Evolutionary conservation across 2,888 invertebrate genomes (phyloP), one percentile per base, ranked within the genome.

Genomic region (Drosophila prostipennis): DNA sequence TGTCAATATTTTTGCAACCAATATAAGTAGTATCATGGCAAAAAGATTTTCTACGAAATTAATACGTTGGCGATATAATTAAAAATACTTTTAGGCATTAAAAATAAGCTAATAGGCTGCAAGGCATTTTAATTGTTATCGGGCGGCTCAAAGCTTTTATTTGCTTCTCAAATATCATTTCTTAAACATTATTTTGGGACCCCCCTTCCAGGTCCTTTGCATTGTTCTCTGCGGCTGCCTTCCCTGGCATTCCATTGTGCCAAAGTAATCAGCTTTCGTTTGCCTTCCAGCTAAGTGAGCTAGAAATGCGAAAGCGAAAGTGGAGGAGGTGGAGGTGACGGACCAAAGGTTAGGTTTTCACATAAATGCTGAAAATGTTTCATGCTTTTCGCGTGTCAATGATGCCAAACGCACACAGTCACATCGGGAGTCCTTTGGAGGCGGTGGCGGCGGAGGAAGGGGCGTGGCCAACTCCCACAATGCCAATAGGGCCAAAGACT

Each of bases 351-450:
- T 64, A 53, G 58, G 55, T 46, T 46, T 3, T 23, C 53, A 56
- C 57, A 70, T 72, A 74, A 75, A 79, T 72, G 78, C 36, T 70
- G 52, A 73, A 73, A 77, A 75, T 76, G 49, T 76, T 80, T 70
- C 72, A 71, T 71, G 68, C 60, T 76, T 60, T 60, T 70, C 58
- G 67, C 69, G 75, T 75, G 71, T 75, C 75, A 77, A 71, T 74
- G 63, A 74, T 70, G 61, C 67, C 37, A 51, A 23, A 36, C 32
- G 23, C 46, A 45, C 45, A 60, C 36, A 69, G 45, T 58, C 32
- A 48, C 46, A 49, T 13, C 16, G 29, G 0, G 14, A 13, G 11
- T 16, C 5, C 14, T 19, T 19, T 19, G 19, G 19, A 19, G 19
- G 19, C 19, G 19, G 19, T 2, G 19, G 19, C 19, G 19, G 19